A percentile compares a stretch with the other conserved stretches of the same genome.
phyloP scores from a whole-genome alignment of 2,888 invertebrate species.

The Oscheius sp. region DNA sequence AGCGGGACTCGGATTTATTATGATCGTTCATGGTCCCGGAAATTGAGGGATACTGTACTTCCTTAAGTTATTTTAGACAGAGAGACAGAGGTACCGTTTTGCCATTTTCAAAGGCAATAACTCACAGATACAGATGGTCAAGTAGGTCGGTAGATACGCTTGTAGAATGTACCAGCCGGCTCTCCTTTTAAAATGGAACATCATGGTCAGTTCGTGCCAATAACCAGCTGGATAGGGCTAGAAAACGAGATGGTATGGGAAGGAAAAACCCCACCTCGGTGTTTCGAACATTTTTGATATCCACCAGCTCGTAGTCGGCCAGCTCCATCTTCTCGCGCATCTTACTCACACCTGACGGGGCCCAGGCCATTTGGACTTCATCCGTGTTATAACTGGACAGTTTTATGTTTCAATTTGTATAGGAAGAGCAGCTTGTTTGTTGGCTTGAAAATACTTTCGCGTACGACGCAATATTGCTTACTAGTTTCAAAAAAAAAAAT shows the following conservation, averaged over 20 bases:
- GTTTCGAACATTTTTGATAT: constrained; percentile 63
- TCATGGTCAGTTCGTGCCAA: constrained; percentile 73
- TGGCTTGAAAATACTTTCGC: no score
- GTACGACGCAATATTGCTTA: no score
- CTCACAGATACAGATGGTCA: constrained; percentile 73
- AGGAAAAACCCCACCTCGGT: constrained; percentile 57
- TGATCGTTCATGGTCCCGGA: neutral
- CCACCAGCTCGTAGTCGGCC: constrained; percentile 72
- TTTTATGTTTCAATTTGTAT: neutral
- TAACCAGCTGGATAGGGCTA: constrained; percentile 72
- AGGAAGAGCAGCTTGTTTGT: no score
- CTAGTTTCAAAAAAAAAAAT: no score
- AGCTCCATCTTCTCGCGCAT: constrained; percentile 73
- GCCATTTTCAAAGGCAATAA: constrained; percentile 11
- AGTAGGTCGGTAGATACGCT: constrained; percentile 73
- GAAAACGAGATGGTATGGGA: neutral
- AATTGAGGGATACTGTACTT: neutral
- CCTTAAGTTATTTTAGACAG: no score
- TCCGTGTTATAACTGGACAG: constrained; percentile 72
- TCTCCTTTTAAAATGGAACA: constrained; percentile 70
- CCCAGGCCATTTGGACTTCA: constrained; percentile 73
- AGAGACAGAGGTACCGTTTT: no score
- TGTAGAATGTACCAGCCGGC: constrained; percentile 73
- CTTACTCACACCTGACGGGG: constrained; percentile 65
- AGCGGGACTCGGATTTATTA: neutral